Percentiles rank a stretch among this genome's conserved stretches.
Evolutionary conservation across 2,888 invertebrate genomes (phyloP).

Genomic region (Nycteola revayana): DNA sequence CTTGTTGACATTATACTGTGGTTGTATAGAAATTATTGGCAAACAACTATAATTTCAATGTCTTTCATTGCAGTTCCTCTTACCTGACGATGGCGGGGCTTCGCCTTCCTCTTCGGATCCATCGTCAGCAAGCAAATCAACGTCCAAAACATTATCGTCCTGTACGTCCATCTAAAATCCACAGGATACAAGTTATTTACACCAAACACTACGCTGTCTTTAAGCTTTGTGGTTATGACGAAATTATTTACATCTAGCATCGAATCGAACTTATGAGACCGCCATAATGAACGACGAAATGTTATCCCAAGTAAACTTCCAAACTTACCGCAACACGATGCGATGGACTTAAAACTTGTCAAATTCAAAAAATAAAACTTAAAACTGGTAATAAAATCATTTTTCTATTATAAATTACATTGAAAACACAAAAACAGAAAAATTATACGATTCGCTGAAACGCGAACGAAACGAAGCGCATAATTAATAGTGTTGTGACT

Average conservation of each 20-base stretch:
- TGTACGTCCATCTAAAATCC: conserved; percentile 74
- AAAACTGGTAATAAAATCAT: conserved; percentile 55
- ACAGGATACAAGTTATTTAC: conserved; percentile 13
- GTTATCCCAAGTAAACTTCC: conserved; percentile 53
- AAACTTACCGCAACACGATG: conserved; percentile 73
- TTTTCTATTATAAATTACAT: conserved; percentile 53
- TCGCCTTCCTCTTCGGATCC: conserved; percentile 89
- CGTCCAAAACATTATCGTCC: conserved; percentile 81
- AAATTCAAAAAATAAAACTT: conserved; percentile 56
- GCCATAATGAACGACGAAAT: conserved; percentile 80
- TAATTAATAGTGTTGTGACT: conserved; percentile 42
- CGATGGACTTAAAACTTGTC: conserved; percentile 63
- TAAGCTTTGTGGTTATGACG: conserved; percentile 37
- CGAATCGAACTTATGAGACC: conserved; percentile 58
- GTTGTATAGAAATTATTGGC: too few relatives aligned
- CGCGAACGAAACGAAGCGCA: conserved; percentile 62
- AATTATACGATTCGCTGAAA: conserved; percentile 52
- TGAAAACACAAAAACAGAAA: conserved; percentile 56
- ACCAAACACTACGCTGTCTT: conserved; percentile 11
- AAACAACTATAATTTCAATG: too few relatives aligned
- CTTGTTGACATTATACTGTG: too few relatives aligned
- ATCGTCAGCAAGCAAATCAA: conserved; percentile 88
- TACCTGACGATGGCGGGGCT: conserved; percentile 81
- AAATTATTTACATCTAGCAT: conserved; percentile 52
- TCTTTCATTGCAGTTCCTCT: too few relatives aligned